A percentile compares a stretch with the other conserved stretches of the same genome.
phyloP scores from a whole-genome alignment of 2,113 vertebrate genomes.

The Polyodon spathula region DNA sequence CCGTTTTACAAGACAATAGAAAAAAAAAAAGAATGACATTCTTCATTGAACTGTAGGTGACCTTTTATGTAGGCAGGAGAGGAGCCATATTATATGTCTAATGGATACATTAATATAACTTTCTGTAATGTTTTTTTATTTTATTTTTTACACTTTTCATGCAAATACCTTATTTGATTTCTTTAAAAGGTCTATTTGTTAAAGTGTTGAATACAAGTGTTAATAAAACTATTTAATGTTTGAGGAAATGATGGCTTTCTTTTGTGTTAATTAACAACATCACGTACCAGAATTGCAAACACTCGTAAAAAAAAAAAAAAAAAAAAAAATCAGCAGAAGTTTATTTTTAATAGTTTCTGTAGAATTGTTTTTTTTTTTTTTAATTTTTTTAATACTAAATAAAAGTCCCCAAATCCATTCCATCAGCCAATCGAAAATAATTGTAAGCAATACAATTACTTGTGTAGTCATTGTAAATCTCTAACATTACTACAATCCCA shows the following conservation, averaged over 20 bases:
- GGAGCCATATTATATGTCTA: too few relatives aligned
- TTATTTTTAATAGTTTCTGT: background rate
- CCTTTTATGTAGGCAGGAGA: background rate
- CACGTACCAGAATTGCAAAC: background rate
- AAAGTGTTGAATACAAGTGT: slow-evolving; percentile 21
- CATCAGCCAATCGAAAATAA: too few relatives aligned
- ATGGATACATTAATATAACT: background rate
- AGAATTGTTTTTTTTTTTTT: too few relatives aligned
- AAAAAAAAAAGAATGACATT: slow-evolving; percentile 12
- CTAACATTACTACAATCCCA: too few relatives aligned
- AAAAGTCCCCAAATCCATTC: too few relatives aligned
- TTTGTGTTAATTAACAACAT: slow-evolving; percentile 1
- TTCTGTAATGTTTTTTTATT: background rate
- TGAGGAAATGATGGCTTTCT: slow-evolving; percentile 2
- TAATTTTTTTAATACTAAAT: too few relatives aligned
- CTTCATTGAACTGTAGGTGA: slow-evolving; percentile 12
- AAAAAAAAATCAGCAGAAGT: background rate
- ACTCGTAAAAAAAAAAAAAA: background rate
- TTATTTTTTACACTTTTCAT: background rate
- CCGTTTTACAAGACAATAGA: slow-evolving; percentile 12
- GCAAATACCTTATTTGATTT: background rate
- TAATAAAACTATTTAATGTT: slow-evolving; percentile 47
- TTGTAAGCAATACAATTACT: too few relatives aligned
- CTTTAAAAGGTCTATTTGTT: slow-evolving; percentile 6
- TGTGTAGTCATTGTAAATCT: too few relatives aligned